Base-by-base conservation (phyloP, 2,113 vertebrate species). In the Tylochromis polylepis region DNA sequence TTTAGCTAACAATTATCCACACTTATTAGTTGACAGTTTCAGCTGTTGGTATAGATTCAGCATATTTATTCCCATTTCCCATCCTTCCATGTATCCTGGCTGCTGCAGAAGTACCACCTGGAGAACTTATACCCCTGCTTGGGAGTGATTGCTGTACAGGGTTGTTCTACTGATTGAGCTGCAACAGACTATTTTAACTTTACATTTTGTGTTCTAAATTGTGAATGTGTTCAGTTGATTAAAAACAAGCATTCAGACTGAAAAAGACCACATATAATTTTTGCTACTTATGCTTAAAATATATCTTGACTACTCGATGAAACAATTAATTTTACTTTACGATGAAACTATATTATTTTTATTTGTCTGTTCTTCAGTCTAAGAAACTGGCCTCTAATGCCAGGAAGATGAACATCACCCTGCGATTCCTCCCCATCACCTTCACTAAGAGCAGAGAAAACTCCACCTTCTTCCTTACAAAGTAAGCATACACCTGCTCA, bases 361-460 rank as follows among this genome's bases (percentile, higher is more conserved):
- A 53, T 27, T 67, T 16, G 75, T 86, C 49, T 89, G 12, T 79
- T 34, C 57, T 83, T 38, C 6, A 99, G 98, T 90, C 96, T 8
- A 96, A 95, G 81, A 95, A 72, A 87, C 88, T 99, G 93, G 96
- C 95, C 83, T 96, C 96, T 87, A 95, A 89, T 51, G 98, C 97
- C 49, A 95, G 96, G 22, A 97, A 81, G 53, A 95, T 95, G 85
- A 96, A 96, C 83, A 97, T 99, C 88, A 95, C 95, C 8, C 92
- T 99, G 89, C 97, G 95, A 89, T 96, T 97, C 4, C 95, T 99
- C 24, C 98, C 98, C 1, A 60, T 96, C 88, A 97, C 96, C 49
- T 99, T 99, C 92, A 96, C 96, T 29, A 98, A 96, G 92, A 97
- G 97, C 85, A 97, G 88, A 95, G 97, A 98, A 91, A 99, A 99